Conservation (phyloP, 2,888 invertebrate genomes). For the Podabrus alpinus region DNA sequence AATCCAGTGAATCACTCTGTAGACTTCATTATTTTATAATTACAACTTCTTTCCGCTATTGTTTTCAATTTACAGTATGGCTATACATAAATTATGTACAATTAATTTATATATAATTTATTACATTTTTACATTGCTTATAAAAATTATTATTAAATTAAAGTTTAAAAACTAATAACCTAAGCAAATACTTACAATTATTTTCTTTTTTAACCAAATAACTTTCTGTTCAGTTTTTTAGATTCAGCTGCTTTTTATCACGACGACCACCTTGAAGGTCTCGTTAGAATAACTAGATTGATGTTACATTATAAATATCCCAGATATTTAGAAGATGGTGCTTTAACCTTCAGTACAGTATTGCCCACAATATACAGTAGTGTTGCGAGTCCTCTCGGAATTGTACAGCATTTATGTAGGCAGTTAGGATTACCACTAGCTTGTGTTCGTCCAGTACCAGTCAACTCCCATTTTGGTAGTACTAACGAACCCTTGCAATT, state of each 20-base stretch:
- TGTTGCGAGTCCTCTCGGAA: constrained; percentile 75
- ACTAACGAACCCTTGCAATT: background rate
- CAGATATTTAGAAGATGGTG: constrained; percentile 80
- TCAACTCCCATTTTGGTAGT: constrained; percentile 69
- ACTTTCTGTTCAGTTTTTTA: constrained; percentile 67
- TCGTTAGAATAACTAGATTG: constrained; percentile 80
- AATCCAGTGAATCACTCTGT: too few relatives aligned
- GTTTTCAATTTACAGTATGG: too few relatives aligned
- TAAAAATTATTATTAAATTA: too few relatives aligned
- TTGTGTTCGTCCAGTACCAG: constrained; percentile 84
- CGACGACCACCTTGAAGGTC: constrained; percentile 84
- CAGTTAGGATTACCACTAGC: constrained; percentile 84
- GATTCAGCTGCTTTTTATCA: constrained; percentile 87
- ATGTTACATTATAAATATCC: constrained; percentile 81
- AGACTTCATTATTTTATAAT: too few relatives aligned
- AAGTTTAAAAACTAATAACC: too few relatives aligned
- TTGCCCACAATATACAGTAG: constrained; percentile 88
- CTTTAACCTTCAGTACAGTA: constrained; percentile 75
- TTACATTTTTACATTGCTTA: too few relatives aligned
- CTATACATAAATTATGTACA: too few relatives aligned
- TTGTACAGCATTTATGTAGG: constrained; percentile 79
- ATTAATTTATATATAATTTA: too few relatives aligned
- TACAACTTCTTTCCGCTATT: too few relatives aligned
- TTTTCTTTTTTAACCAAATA: too few relatives aligned
- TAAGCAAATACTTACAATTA: too few relatives aligned